Evolutionary conservation across 2,888 invertebrate species (phyloP).

Genomic region (Chorisops tibialis): DNA sequence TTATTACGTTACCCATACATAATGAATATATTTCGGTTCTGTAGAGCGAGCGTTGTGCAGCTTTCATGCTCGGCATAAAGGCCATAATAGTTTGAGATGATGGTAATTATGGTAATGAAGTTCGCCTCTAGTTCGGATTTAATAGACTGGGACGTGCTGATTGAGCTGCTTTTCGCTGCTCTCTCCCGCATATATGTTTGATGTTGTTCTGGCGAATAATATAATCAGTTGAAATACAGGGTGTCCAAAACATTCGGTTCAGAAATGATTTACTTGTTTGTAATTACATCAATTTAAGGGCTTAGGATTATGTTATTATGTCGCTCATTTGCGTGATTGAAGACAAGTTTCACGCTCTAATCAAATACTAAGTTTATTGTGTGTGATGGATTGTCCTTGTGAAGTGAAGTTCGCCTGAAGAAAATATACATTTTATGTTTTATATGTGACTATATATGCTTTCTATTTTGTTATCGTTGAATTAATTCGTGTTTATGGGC

Average conservation of each 20-base stretch:
- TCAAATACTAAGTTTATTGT: not conserved
- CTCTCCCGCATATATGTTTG: too few relatives aligned
- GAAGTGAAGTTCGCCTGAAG: not conserved
- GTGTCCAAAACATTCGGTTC: not conserved
- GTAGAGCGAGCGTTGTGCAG: too few relatives aligned
- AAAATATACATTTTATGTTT: slow-evolving; percentile 1
- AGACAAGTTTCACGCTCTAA: not conserved
- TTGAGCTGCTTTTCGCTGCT: not conserved
- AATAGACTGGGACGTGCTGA: slow-evolving; percentile 7
- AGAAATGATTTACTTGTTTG: slow-evolving; percentile 11
- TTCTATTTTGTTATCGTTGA: not conserved
- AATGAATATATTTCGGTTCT: too few relatives aligned
- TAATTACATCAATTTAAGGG: slow-evolving; percentile 14
- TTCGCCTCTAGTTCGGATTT: slow-evolving; percentile 13
- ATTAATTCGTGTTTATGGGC: slow-evolving; percentile 22
- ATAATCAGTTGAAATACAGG: too few relatives aligned
- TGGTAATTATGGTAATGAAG: slow-evolving; percentile 20
- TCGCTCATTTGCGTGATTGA: slow-evolving; percentile 18
- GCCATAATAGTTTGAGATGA: not conserved
- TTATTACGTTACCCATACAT: not conserved
- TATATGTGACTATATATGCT: not conserved
- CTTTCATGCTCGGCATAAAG: not conserved
- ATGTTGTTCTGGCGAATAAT: too few relatives aligned
- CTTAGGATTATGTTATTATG: slow-evolving; percentile 15
- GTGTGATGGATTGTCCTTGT: slow-evolving; percentile 14